phyloP scores from a whole-genome alignment of 2,888 invertebrate genomes.

The Orthosia cruda region DNA sequence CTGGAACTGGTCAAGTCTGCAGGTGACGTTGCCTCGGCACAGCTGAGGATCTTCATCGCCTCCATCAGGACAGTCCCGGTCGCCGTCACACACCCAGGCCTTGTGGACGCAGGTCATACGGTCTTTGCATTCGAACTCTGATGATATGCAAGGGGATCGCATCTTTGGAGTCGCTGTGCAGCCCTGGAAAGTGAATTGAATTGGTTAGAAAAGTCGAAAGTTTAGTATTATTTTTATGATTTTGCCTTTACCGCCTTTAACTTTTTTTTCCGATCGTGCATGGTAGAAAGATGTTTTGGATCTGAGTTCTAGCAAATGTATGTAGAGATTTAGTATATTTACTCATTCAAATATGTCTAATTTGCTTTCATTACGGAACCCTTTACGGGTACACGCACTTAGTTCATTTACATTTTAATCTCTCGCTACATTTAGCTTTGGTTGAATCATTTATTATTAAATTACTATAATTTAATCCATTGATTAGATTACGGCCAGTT shows the following conservation, averaged over 20 bases:
- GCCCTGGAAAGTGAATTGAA: conserved; percentile 86
- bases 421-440: conserved; percentile 30
- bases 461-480: conserved; percentile 30
- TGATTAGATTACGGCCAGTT: conserved; percentile 49
- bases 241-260: background rate
- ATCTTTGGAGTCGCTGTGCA: conserved; percentile 91
- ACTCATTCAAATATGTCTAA: background rate
- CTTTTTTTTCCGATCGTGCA: conserved; percentile 2
- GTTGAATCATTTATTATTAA: conserved; percentile 33
- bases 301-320: background rate
- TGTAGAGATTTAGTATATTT: background rate
- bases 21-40: conserved; percentile 94
- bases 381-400: conserved; percentile 7
- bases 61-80: conserved; percentile 96
- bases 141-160: conserved; percentile 93
- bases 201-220: conserved; percentile 1
- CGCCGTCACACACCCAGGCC: conserved; percentile 97
- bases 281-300: background rate
- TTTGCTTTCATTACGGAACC: conserved; percentile 24
- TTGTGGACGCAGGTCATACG: conserved; percentile 95
- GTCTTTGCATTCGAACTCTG: conserved; percentile 96
- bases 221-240: background rate
- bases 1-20: conserved; percentile 97
- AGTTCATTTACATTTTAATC: conserved; percentile 36
- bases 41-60: conserved; percentile 94